These are phyloP conservation scores for Canis aureus DNA, from an alignment of 2,113 vertebrate genomes.

Conservation along the genomic window DNA sequence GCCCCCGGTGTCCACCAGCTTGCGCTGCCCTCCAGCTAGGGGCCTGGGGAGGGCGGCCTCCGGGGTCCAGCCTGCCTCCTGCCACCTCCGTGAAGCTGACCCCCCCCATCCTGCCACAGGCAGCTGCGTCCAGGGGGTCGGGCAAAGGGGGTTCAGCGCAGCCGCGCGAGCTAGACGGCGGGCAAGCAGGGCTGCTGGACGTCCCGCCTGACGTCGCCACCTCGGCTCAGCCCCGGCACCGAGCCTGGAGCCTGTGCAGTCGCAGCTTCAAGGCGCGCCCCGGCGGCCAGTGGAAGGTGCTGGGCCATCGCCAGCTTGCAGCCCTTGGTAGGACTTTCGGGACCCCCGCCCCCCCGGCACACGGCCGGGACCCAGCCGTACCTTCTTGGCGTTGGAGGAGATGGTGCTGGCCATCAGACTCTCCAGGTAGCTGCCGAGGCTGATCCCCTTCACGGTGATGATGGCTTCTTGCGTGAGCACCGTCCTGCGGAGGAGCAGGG, in stretches of 20 bases:
- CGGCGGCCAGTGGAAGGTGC: no score
- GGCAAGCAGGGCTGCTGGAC: no score
- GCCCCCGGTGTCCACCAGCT: no score
- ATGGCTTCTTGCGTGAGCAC: constrained; percentile 97
- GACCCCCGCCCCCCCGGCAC: no score
- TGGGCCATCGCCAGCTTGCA: not conserved
- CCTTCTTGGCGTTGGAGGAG: constrained; percentile 97
- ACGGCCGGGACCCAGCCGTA: constrained; percentile 40
- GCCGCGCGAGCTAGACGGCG: no score
- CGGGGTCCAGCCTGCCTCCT: not conserved
- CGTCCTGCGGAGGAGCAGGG: constrained; percentile 88
- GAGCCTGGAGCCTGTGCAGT: no score
- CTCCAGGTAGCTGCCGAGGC: constrained; percentile 96
- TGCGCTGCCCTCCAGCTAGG: no score
- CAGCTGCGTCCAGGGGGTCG: not conserved
- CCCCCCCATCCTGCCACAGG: not conserved
- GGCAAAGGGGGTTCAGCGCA: not conserved
- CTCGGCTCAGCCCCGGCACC: no score
- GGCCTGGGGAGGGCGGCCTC: not conserved
- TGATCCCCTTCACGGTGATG: constrained; percentile 97
- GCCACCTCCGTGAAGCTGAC: not conserved
- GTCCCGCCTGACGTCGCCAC: no score
- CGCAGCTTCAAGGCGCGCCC: not conserved
- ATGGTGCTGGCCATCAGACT: constrained; percentile 97
- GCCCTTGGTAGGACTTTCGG: not conserved